Base-by-base conservation (phyloP, 2,888 invertebrate genomes). In the Sericinus montela region DNA sequence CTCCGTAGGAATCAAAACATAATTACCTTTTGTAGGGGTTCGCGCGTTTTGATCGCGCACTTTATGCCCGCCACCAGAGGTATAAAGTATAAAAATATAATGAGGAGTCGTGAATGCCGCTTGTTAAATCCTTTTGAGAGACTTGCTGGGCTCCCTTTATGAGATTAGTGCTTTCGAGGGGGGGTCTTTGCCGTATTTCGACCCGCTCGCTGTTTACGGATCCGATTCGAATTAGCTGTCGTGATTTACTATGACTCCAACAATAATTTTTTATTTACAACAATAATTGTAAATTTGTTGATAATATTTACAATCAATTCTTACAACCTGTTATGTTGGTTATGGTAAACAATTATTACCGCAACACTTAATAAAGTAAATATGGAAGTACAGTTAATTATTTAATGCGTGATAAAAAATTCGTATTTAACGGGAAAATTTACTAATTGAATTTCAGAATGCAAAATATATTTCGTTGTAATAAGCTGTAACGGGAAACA, bases 11-110 rank as follows among this genome's bases (percentile, higher is more conserved):
- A 88, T 88, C 87, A 87, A 88, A 88, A 87, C 87, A 87, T 88
- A 88, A 88, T 88, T 87, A 87, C 87, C 87, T 86, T 88, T 88
- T 88, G 87, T 88, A 86, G 82, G 82, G 84, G 81, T 83, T 83
- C 78, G 82, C 83, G 84, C 80, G 85, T 85, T 87, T 82, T 83
- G 87, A 85, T 87, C 86, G 86, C 73, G 79, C 84, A 83, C 82
- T 87, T 84, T 84, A 85, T 77, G 84, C 72, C 69, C 62, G 68
- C 69, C 75, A 76, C 72, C 72, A 69, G 72, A 75, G 75, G 81
- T 80, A 83, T 84, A 81, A 83, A 83, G 84, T 85, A 87, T 87
- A 87, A 87, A 87, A 86, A 87, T 87, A 87, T 87, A 87, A 88
- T 87, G 87, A 87, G 82, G 68, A 75, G 68, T 68, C 67, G 77